These are phyloP conservation scores for Ifrita kowaldi DNA, from an alignment of 2,113 vertebrate species.

Conservation along the genomic window DNA sequence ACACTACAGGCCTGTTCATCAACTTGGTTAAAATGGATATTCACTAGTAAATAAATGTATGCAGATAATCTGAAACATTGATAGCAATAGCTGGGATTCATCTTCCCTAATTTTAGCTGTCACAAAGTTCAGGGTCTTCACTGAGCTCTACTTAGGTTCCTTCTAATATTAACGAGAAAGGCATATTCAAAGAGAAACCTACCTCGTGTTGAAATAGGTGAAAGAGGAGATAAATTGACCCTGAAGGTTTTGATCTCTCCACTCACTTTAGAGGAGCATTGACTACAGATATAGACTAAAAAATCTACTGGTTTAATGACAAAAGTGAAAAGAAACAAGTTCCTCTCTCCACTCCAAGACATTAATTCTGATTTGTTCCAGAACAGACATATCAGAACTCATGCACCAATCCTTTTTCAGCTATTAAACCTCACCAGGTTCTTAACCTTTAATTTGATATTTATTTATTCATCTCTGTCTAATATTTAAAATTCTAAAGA, in stretches of 20 bases:
- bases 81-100: background rate
- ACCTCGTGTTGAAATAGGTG: background rate
- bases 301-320: background rate
- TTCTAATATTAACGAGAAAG: background rate
- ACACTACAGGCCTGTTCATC: background rate
- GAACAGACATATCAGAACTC: background rate
- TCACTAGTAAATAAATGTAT: background rate
- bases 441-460: background rate
- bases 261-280: background rate
- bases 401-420: background rate
- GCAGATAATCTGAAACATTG: background rate
- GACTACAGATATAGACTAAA: background rate
- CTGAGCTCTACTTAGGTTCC: background rate
- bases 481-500: slow-evolving; percentile 39
- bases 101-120: background rate
- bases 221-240: background rate
- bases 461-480: slow-evolving; percentile 44
- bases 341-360: background rate
- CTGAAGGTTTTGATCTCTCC: background rate
- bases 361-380: background rate
- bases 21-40: background rate
- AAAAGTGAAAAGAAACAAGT: background rate
- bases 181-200: background rate
- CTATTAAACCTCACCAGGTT: background rate
- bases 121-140: background rate